phyloP scores from a whole-genome alignment of 2,113 vertebrate genomes.

The Murina feae region DNA sequence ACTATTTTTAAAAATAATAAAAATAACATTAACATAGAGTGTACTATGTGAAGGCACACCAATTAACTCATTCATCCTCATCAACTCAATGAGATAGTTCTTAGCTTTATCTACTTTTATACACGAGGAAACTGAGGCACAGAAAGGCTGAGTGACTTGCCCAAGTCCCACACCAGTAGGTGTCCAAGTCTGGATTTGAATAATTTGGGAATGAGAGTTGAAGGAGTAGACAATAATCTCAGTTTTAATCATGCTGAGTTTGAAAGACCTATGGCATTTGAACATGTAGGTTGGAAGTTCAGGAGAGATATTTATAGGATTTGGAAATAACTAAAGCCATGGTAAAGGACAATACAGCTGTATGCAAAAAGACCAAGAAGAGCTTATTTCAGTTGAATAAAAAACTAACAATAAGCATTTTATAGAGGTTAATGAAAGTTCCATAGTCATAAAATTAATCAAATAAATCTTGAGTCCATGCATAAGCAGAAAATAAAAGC shows the following conservation, averaged over 20 bases:
- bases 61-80: neutral
- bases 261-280: neutral
- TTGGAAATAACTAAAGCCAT: neutral
- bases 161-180: neutral
- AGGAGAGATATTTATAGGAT: neutral
- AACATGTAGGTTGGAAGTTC: neutral
- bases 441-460: neutral
- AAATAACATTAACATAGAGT: neutral
- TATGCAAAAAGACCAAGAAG: neutral
- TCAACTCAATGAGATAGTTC: neutral
- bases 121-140: neutral
- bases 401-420: neutral
- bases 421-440: neutral
- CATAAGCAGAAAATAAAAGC: constrained; percentile 37
- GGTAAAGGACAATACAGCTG: neutral
- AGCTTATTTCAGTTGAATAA: neutral
- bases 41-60: neutral
- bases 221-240: neutral
- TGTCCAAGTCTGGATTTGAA: neutral
- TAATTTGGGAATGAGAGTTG: neutral
- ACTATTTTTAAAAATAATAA: neutral
- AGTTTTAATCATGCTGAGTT: neutral
- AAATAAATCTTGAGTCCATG: neutral
- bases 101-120: neutral
- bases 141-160: neutral